These are phyloP conservation scores for Sander vitreus DNA, from an alignment of 2,113 vertebrate species.

Conservation along the genomic window DNA sequence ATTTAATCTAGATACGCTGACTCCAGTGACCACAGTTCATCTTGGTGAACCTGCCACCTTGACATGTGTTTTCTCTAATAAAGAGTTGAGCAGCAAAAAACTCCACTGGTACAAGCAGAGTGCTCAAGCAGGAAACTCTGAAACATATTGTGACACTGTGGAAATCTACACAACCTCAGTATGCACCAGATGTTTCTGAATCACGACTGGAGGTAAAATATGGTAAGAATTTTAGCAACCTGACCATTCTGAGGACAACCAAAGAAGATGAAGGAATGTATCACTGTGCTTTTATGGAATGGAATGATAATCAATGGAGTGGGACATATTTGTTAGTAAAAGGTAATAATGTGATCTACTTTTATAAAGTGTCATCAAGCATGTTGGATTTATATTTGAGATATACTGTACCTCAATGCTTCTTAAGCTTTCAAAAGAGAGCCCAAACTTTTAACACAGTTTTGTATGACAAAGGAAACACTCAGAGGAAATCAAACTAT, in stretches of 20 bases:
- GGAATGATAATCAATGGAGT: neutral
- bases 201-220: neutral
- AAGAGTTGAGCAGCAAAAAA: neutral
- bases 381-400: neutral
- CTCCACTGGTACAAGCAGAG: slow-evolving; percentile 50
- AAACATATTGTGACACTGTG: neutral
- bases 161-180: fast-evolving
- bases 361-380: neutral
- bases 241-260: slow-evolving; percentile 19
- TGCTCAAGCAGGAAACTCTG: neutral
- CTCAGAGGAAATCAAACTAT: slow-evolving; percentile 24
- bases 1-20: slow-evolving; percentile 6
- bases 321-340: slow-evolving; percentile 33
- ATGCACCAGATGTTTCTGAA: neutral
- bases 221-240: fast-evolving
- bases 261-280: slow-evolving; percentile 54
- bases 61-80: neutral
- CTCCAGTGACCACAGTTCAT: slow-evolving; percentile 15
- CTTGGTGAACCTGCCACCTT: slow-evolving; percentile 8
- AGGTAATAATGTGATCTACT: slow-evolving; percentile 31
- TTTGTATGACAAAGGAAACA: neutral
- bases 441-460: neutral
- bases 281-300: slow-evolving; percentile 26
- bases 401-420: neutral
- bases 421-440: neutral